Percentiles rank a stretch among this genome's conserved stretches.
These are phyloP conservation scores for Gorsachius magnificus DNA, from an alignment of 2,797 vertebrate genomes.

Conservation along the genomic window DNA sequence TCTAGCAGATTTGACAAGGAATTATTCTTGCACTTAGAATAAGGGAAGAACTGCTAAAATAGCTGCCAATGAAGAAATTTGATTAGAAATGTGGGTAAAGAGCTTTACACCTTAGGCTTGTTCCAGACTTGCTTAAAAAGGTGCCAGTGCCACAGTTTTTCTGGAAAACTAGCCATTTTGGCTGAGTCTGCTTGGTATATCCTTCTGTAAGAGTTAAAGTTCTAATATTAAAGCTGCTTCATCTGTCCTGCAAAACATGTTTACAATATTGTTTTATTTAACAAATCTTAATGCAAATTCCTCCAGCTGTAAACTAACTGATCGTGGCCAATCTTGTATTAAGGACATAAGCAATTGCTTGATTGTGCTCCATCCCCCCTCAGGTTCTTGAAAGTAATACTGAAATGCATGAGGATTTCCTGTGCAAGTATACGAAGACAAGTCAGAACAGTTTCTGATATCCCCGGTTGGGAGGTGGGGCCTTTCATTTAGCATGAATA, in stretches of 20 bases:
- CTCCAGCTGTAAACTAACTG: not conserved
- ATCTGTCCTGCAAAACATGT: not conserved
- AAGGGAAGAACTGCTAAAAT: not conserved
- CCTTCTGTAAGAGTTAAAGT: not conserved
- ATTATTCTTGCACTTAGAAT: not conserved
- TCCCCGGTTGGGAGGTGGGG: rapidly evolving
- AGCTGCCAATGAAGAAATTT: not conserved
- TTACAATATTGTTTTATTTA: not conserved
- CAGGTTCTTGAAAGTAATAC: not conserved
- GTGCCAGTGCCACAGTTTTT: not conserved
- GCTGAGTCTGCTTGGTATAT: not conserved
- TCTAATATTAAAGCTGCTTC: not conserved
- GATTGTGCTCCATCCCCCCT: not conserved
- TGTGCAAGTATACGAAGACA: not conserved
- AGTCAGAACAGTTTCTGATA: not conserved
- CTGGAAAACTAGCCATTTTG: not conserved
- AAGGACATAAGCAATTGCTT: not conserved
- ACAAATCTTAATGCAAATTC: not conserved
- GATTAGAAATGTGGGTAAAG: not conserved
- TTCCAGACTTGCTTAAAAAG: not conserved
- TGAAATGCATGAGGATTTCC: not conserved
- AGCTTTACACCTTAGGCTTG: not conserved
- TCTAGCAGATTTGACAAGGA: not conserved
- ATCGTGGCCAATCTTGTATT: not conserved
- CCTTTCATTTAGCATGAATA: not conserved